Evolutionary conservation across 2,113 vertebrate species (phyloP), one percentile per base, ranked within the genome.

Genomic region (Sphaerodactylus townsendi): DNA sequence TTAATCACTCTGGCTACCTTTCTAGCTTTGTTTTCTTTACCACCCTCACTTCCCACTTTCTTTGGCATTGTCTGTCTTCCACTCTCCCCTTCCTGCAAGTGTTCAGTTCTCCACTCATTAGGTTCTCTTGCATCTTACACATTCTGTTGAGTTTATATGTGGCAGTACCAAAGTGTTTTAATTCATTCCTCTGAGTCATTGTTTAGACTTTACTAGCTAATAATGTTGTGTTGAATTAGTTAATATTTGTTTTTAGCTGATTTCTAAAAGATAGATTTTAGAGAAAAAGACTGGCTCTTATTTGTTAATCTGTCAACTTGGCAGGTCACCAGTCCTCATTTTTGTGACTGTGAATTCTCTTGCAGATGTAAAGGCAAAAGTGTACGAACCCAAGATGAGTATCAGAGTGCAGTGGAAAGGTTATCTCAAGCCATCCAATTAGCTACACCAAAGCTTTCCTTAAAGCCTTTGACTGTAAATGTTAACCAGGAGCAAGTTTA

Each of bases 401-500:
- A 98, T 89, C 93, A 96, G 7, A 92, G 93, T 0, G 97, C 98
- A 13, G 93, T 95, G 11, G 96, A 96, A 87, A 96, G 97, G 69
- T 86, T 99, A 41, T 95, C 97, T 75, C 93, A 95, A 41, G 98
- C 98, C 1, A 95, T 96, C 72, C 95, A 92, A 13, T 86, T 98
- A 66, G 97, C 96, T 1, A 95, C 97, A 83, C 98, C 98, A 89
- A 98, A 97, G 92, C 96, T 99, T 70, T 93, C 81, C n/a, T 85
- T 99, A 86, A 97, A 95, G 89, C 97, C 97, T 87, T 95, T 95
- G 79, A 95, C 96, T 0, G 95, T 98, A 74, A 98, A 97, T 83
- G 81, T 95, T 19, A 92, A 93, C 4, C 96, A 95, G 91, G 98
- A 99, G 81, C 97, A 99, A 87, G 95, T 99, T 81, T 99, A 98